Conservation (phyloP, 2,888 invertebrate species). For the Candidula unifasciata region DNA sequence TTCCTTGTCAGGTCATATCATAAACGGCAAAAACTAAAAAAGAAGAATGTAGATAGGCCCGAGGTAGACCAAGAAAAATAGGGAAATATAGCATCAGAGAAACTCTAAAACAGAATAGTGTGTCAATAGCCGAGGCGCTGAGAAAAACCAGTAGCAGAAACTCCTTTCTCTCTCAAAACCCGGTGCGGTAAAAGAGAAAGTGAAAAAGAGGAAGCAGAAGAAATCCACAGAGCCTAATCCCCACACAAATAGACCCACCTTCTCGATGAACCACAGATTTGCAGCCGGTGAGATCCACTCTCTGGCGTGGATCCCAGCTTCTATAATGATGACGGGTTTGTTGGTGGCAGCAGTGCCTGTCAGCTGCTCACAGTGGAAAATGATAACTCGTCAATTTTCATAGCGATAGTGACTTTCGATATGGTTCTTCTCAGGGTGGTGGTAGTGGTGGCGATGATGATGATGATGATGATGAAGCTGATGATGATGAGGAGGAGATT, state of each 20-base stretch:
- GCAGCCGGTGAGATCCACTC: constrained; percentile 52
- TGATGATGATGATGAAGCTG: background rate
- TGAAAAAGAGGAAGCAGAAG: no score
- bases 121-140: no score
- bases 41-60: no score
- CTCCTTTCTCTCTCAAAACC: no score
- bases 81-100: no score
- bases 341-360: constrained; percentile 11
- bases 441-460: background rate
- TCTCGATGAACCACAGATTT: constrained; percentile 48
- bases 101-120: no score
- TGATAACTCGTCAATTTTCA: background rate
- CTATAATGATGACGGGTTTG: constrained; percentile 51
- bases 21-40: no score
- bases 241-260: constrained; percentile 23
- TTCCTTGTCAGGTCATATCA: no score
- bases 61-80: no score
- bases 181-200: no score
- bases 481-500: background rate
- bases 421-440: background rate
- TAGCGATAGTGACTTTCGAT: background rate
- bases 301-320: constrained; percentile 50
- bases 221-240: no score
- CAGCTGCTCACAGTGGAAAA: background rate
- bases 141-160: no score